Evolutionary conservation across 2,113 vertebrate genomes (phyloP).

Genomic region (Centropristis striata): DNA sequence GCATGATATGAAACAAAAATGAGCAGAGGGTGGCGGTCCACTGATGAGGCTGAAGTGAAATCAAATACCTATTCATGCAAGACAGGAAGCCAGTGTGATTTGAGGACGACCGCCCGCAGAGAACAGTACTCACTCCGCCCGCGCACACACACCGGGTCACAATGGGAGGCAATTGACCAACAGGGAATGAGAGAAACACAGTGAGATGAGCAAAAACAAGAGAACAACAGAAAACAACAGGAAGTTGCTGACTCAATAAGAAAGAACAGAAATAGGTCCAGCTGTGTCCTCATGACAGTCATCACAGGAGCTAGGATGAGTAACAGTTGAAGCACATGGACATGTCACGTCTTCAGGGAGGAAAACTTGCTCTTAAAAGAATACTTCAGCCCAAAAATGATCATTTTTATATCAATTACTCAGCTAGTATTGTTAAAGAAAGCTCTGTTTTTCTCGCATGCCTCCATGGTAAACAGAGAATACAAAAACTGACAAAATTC

Average conservation of each 20-base stretch:
- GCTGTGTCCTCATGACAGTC: slow-evolving; percentile 30
- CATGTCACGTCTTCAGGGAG: background rate
- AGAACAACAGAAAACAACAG: slow-evolving; percentile 63
- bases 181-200: slow-evolving; percentile 86
- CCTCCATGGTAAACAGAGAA: too few relatives aligned
- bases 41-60: slow-evolving; percentile 78
- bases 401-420: too few relatives aligned
- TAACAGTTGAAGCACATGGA: slow-evolving; percentile 28
- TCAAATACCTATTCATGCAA: slow-evolving; percentile 92
- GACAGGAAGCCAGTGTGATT: slow-evolving; percentile 83
- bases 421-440: too few relatives aligned
- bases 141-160: slow-evolving; percentile 85
- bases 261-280: slow-evolving; percentile 50
- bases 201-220: slow-evolving; percentile 80
- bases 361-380: too few relatives aligned
- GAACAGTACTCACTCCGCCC: slow-evolving; percentile 86
- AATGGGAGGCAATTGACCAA: slow-evolving; percentile 82
- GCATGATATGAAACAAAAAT: slow-evolving; percentile 50
- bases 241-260: slow-evolving; percentile 53
- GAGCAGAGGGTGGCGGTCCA: slow-evolving; percentile 55
- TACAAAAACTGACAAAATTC: too few relatives aligned
- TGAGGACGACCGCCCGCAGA: slow-evolving; percentile 82
- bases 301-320: slow-evolving; percentile 39
- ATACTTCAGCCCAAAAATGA: too few relatives aligned
- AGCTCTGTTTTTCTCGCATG: too few relatives aligned